Conservation (phyloP, 2,888 invertebrate genomes). For the Euplexia lucipara region DNA sequence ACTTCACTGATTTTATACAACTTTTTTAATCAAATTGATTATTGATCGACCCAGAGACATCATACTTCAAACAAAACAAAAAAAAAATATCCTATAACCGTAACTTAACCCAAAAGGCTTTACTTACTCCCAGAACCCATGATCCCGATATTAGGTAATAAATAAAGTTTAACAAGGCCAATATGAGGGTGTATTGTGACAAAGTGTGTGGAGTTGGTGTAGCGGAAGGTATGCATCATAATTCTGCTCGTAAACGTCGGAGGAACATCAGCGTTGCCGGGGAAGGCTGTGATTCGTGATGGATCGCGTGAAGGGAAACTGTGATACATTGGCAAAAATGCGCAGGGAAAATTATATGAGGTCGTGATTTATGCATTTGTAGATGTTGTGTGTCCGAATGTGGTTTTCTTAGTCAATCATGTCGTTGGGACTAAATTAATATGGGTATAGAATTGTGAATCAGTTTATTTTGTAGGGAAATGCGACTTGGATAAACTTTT, state of each 20-base stretch:
- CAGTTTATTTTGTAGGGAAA: too few relatives aligned
- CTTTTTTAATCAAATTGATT: too few relatives aligned
- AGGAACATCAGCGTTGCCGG: conserved; percentile 72
- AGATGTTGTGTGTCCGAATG: background rate
- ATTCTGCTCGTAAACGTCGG: conserved; percentile 85
- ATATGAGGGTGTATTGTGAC: conserved; percentile 70
- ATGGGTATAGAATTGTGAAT: background rate
- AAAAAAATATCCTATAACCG: conserved; percentile 6
- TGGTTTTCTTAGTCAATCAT: background rate
- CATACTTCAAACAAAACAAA: background rate
- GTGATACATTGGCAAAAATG: conserved; percentile 51
- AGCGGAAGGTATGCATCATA: conserved; percentile 87
- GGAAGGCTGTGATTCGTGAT: conserved; percentile 80
- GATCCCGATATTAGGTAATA: conserved; percentile 66
- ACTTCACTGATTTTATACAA: too few relatives aligned
- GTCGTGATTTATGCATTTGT: conserved; percentile 27
- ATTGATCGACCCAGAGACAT: too few relatives aligned
- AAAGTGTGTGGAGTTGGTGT: conserved; percentile 72
- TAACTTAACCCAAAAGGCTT: background rate
- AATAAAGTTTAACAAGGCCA: conserved; percentile 73
- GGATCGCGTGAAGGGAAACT: conserved; percentile 76
- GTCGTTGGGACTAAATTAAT: background rate
- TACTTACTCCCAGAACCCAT: conserved; percentile 8
- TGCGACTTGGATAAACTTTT: too few relatives aligned
- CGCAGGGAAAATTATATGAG: conserved; percentile 32